These are phyloP conservation scores for Anthonomus grandis DNA, from an alignment of 1,140 invertebrate species.

Conservation along the genomic window DNA sequence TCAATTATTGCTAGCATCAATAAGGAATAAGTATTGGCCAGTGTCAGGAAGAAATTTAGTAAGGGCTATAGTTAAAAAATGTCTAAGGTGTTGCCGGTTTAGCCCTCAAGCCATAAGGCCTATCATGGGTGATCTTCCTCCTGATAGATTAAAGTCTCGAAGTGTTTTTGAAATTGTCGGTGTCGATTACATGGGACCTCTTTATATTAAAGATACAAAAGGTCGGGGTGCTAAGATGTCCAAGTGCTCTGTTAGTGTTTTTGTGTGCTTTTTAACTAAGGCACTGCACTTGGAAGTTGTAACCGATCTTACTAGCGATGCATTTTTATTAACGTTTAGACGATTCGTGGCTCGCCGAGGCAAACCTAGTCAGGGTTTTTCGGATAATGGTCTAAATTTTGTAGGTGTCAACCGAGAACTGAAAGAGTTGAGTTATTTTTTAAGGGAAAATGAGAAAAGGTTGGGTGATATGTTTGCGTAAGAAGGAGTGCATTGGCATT, in stretches of 20 bases:
- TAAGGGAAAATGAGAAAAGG: not conserved
- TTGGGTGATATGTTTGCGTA: not conserved
- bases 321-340: slow-evolving; percentile 1
- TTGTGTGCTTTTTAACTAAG: slow-evolving; percentile 11
- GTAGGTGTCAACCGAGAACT: slow-evolving; percentile 17
- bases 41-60: too few relatives aligned
- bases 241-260: slow-evolving; percentile 5
- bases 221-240: not conserved
- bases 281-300: slow-evolving; percentile 3
- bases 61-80: too few relatives aligned
- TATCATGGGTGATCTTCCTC: not conserved
- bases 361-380: slow-evolving; percentile 9
- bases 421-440: slow-evolving; percentile 1
- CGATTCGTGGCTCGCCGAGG: slow-evolving; percentile 13
- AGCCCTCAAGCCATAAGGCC: too few relatives aligned
- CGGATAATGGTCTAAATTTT: slow-evolving; percentile 24
- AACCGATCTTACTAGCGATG: not conserved
- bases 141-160: not conserved
- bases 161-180: not conserved
- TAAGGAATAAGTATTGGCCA: too few relatives aligned
- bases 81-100: too few relatives aligned
- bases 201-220: slow-evolving; percentile 1
- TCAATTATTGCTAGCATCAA: too few relatives aligned
- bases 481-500: slow-evolving; percentile 28
- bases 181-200: slow-evolving; percentile 3